Evolutionary conservation across 2,888 invertebrate genomes (phyloP).

Genomic region (Altica lythri): DNA sequence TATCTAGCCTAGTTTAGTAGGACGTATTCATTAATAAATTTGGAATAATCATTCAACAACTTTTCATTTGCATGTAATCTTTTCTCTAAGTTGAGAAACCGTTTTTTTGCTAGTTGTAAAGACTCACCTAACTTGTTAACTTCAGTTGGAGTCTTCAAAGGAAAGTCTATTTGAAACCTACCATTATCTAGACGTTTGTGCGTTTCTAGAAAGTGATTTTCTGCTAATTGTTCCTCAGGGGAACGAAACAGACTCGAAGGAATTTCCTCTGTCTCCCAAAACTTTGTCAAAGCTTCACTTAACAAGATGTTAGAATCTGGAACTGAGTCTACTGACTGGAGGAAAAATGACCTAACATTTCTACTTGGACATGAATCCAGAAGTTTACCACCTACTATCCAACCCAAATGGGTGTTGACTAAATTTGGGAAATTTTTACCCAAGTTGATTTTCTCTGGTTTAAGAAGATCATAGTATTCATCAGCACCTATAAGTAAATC

Average conservation of each 20-base stretch:
- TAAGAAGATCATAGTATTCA: slow-evolving; percentile 24
- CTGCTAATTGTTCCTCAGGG: slow-evolving; percentile 2
- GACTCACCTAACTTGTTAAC: slow-evolving; percentile 30
- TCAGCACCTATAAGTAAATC: slow-evolving; percentile 7
- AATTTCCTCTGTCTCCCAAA: slow-evolving; percentile 2
- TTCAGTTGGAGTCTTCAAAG: too few species aligned
- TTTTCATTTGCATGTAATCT: slow-evolving; percentile 9
- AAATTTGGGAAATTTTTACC: slow-evolving; percentile 20
- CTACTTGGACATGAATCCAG: not conserved
- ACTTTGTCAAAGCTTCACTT: not conserved
- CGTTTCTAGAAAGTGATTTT: slow-evolving; percentile 1
- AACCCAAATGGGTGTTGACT: slow-evolving; percentile 25
- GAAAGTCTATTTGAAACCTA: too few species aligned
- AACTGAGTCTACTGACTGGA: not conserved
- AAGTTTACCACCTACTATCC: slow-evolving; percentile 2
- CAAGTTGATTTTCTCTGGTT: slow-evolving; percentile 7
- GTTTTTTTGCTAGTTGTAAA: slow-evolving; percentile 11
- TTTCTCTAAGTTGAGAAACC: slow-evolving; percentile 27
- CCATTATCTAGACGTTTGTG: too few species aligned
- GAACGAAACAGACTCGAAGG: not conserved
- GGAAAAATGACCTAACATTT: too few species aligned
- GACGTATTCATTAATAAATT: slow-evolving; percentile 29
- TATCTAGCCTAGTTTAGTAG: slow-evolving; percentile 12
- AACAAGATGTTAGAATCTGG: slow-evolving; percentile 1
- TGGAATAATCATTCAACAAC: slow-evolving; percentile 14